A percentile compares a stretch with the other conserved stretches of the same genome.
Evolutionary conservation across 2,113 vertebrate genomes (phyloP).

Genomic region (Acanthisitta chloris): DNA sequence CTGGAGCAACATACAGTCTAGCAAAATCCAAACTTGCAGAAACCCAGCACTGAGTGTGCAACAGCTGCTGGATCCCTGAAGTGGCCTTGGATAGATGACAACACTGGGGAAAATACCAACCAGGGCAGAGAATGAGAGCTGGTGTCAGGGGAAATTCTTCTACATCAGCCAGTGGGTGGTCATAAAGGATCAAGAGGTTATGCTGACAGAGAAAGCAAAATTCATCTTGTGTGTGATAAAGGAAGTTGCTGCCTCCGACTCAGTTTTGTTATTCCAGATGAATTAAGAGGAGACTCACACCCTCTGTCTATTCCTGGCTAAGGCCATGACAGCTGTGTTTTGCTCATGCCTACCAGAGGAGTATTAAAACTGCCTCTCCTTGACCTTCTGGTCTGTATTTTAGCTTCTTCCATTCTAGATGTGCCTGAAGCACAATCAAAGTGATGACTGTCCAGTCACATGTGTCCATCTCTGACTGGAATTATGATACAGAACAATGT

Average conservation of each 20-base stretch:
- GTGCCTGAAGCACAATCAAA: not conserved
- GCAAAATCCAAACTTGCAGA: not conserved
- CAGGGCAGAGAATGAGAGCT: not conserved
- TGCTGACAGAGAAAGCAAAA: not conserved
- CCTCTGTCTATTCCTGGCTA: not conserved
- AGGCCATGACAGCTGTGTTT: not conserved
- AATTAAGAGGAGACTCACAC: not conserved
- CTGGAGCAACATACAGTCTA: not conserved
- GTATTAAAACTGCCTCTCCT: not conserved
- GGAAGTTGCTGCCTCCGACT: not conserved
- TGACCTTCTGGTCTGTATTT: not conserved
- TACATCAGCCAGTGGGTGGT: not conserved
- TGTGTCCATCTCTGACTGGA: not conserved
- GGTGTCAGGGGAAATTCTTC: not conserved
- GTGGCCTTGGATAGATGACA: not conserved
- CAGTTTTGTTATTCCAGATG: not conserved
- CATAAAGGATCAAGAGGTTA: not conserved
- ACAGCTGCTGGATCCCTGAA: not conserved
- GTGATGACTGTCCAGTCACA: not conserved
- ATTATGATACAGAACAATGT: not conserved
- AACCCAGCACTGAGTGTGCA: not conserved
- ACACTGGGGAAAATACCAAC: not conserved
- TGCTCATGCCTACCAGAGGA: not conserved
- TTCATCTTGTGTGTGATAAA: fast-evolving
- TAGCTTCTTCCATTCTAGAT: not conserved